A percentile compares a stretch with the other conserved stretches of the same genome.
Evolutionary conservation across 2,113 vertebrate genomes (phyloP).

Genomic region (Pardalotus punctatus): DNA sequence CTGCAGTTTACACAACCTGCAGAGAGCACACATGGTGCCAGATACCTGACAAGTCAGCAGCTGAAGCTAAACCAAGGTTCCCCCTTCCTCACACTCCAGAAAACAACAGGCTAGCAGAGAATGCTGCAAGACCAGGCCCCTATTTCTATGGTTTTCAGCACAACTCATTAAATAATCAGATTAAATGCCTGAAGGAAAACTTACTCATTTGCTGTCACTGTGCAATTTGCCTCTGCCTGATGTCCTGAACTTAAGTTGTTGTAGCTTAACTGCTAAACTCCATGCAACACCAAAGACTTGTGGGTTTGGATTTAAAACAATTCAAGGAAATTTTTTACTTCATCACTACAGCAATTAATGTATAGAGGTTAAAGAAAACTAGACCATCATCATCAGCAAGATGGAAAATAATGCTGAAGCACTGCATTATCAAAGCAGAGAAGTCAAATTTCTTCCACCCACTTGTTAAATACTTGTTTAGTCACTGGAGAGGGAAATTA

Average conservation of each 20-base stretch:
- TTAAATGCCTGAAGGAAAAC: constrained; percentile 3
- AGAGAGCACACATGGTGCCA: background rate
- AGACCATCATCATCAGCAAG: background rate
- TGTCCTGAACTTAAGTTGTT: background rate
- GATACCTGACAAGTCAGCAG: background rate
- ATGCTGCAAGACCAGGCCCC: background rate
- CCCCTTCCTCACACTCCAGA: background rate
- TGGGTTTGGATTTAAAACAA: background rate
- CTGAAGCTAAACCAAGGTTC: background rate
- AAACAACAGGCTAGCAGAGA: background rate
- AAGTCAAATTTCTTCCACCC: background rate
- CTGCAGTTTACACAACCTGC: background rate
- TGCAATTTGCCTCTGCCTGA: background rate
- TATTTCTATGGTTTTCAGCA: background rate
- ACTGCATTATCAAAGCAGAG: background rate
- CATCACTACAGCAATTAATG: background rate
- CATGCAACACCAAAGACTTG: background rate
- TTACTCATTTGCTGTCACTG: background rate
- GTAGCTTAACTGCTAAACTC: background rate
- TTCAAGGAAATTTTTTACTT: background rate
- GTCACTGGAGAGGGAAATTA: background rate
- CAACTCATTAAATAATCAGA: background rate
- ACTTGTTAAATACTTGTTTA: background rate
- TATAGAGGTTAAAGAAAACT: background rate
- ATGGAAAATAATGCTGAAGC: background rate